Conservation (phyloP, 2,797 vertebrate genomes). For the Falco cherrug region DNA sequence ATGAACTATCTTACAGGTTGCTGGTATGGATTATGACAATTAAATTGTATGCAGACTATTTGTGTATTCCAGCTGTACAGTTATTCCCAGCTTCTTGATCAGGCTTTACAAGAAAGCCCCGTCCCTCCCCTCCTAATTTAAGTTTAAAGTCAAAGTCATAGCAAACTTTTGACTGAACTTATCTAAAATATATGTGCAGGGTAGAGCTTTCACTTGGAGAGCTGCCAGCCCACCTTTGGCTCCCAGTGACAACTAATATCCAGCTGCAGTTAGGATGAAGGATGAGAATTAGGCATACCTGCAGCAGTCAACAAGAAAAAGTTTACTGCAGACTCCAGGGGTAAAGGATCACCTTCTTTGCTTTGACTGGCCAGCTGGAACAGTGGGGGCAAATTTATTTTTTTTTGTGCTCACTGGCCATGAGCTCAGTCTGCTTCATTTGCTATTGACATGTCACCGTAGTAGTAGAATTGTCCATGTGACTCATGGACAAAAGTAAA, state of each 20-base stretch:
- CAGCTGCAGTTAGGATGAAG: not conserved
- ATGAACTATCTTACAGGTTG: not conserved
- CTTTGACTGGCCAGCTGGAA: not conserved
- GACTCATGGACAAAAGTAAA: not conserved
- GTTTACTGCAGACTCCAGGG: not conserved
- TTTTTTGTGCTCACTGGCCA: not conserved
- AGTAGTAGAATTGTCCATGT: not conserved
- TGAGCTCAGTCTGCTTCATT: not conserved
- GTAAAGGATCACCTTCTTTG: not conserved
- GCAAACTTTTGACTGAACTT: not conserved
- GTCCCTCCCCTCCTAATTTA: not conserved
- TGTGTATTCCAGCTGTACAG: not conserved
- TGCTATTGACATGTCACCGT: not conserved
- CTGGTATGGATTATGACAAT: not conserved
- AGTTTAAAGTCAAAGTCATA: not conserved
- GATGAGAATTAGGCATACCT: not conserved
- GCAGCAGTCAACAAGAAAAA: not conserved
- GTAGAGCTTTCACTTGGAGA: not conserved
- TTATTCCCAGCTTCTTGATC: not conserved
- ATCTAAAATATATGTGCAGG: not conserved
- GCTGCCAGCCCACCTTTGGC: not conserved
- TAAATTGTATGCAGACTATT: not conserved
- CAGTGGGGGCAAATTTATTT: not conserved
- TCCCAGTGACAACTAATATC: not conserved
- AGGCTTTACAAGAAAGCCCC: not conserved